Evolutionary conservation across 2,797 vertebrate genomes (phyloP), one percentile per base, ranked within the genome.

Genomic region (Ctenosaura bakeri): DNA sequence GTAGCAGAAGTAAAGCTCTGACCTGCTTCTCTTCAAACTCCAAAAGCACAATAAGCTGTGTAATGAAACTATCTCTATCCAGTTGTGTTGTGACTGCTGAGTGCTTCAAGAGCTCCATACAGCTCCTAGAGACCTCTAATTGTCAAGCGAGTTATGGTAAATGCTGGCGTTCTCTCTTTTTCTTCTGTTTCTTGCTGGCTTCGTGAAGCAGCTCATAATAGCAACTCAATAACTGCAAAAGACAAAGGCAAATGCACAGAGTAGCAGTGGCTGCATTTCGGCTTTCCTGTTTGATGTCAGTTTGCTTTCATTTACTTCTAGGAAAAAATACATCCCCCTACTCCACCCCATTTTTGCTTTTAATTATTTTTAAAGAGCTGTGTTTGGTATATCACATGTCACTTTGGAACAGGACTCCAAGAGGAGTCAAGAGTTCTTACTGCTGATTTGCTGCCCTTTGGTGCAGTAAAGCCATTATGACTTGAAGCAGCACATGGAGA

Each of bases 81-180:
- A 71, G 54, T 71, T 88, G 62, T 76, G 9, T 20, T 73, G 42
- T 82, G 78, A 80, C 24, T 1, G 2, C 90, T 90, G 54, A 92
- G 32, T 87, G 0, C 56, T 92, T 91, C 88, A 88, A 1, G n/a
- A 81, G 12, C 62, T 81, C 62, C 79, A 66, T 1, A 2, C 2
- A 78, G 29, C 46, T 93, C 77, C 86, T 83, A 54, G 1, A 93
- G 6, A 20, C n/a, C 85, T 90, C 56, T 90, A 90, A 91, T 62
- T 90, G 87, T 32, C 35, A 76, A 90, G 7, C 0, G 0, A 76
- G 9, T 89, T 86, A 52, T 4, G 24, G 78, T 46, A 93, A 90
- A 74, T 90, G 2, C 46, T 24, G 78, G 82, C 46, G 22, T 64
- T 89, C 4, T 35, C 14, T 91, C 35, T 78, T 90, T 14, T 18